Evolutionary conservation across 1,140 invertebrate species (phyloP), one percentile per base, ranked within the genome.

Genomic region (Sogatella furcifera): DNA sequence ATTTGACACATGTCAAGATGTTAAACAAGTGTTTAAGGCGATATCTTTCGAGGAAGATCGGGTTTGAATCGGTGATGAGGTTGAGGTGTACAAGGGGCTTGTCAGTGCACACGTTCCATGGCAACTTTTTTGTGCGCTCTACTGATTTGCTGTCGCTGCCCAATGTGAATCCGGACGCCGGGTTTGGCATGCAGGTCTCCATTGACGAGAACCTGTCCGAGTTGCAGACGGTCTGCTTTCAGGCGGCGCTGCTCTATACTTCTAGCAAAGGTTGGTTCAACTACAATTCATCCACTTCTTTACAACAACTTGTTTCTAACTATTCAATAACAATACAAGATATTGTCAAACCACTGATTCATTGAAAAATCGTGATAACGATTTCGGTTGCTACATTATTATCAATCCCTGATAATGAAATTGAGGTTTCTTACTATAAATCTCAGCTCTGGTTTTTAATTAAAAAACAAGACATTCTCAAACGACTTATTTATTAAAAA

Each of bases 1-100:
- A 89, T 65, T 75, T 79, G 10, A 77, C 84, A 60, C 80, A 89
- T 69, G 80, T 84, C 0, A 84, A 89, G 52, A 81, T 83, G 53
- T 88, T 97, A 60, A 83, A 88, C 41, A 78, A 82, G 60, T 86
- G 85, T 72, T 77, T 99, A 1, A 81, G 85, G 24, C 79, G 97
- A 52, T 99, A 99, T 77, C 76, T 99, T 2, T 91, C 89, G 0
- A 80, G 97, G 62, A 98, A 98, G 77, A 96, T 99, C 66, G 97
- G 97, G 38, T 98, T 99, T 73, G 97, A 99, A 75, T 92, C 97
- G 42, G 97, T 99, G 0, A 95, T 99, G 92, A 81, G 97, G 69
- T 87, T 99, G 59, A 81, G 97, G 5, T 98, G 94, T 71, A 95
- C 94, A 9, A 82, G 88, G 73, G 92, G 97, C 15, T 74, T 99